Base-by-base conservation (phyloP, 2,888 invertebrate genomes). In the Erannis defoliaria region DNA sequence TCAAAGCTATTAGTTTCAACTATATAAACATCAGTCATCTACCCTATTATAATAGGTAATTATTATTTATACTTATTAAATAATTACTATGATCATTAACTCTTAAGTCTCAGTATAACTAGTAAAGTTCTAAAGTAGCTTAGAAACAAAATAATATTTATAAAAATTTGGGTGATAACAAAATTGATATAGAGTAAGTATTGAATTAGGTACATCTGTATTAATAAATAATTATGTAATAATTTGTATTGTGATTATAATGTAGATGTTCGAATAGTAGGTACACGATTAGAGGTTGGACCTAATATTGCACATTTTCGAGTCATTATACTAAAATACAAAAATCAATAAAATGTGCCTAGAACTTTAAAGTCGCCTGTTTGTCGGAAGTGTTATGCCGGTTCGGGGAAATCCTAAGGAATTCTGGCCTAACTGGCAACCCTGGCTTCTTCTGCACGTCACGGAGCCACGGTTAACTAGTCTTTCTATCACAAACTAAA, bases 131-230 rank as follows among this genome's bases (percentile, higher is more conserved):
- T 46, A 45, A n/a, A 45, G 16, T 45, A 46, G 19, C 31, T 18
- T 31, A 46, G 46, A 18, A 19, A 46, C 12, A 19, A 46, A 45
- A 29, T 9, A 26, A 2, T 18, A 46, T 31, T 46, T 18, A 40
- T 9, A 18, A 53, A 10, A 19, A 31, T 46, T 49, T 57, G 57
- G 29, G 50, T 57, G 50, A 57, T 50, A 50, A 43, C 18, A 18
- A 50, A 57, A 45, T 50, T 50, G 43, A 35, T 55, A 56, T 31
- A n/a, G n/a, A n/a, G n/a, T n/a, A n/a, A n/a, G n/a, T n/a, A n/a
- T n/a, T n/a, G n/a, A n/a, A n/a, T n/a, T n/a, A n/a, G n/a, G n/a
- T n/a, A n/a, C n/a, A n/a, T 29, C 40, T 26, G 14, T 40, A 42
- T 53, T 4, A 31, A 12, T 54, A 43, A 23, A 54, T 38, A 38